Base-by-base conservation (phyloP, 2,113 vertebrate genomes). In the Tragelaphus strepsiceros region DNA sequence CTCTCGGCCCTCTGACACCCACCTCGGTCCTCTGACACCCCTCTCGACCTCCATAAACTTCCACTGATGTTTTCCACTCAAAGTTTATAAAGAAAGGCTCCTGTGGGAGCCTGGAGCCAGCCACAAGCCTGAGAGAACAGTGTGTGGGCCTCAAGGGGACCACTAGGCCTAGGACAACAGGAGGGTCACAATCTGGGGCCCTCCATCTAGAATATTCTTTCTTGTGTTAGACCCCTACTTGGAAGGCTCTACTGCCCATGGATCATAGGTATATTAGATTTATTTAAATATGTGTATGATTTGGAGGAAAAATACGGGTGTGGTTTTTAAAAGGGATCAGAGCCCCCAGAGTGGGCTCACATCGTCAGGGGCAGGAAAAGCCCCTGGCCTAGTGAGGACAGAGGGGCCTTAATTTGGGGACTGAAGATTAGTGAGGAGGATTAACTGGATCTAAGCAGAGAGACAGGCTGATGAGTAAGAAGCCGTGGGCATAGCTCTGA, bases 351-450 rank as follows among this genome's bases (percentile, higher is more conserved):
- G 14, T 2, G 3, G 67, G 67, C 35, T 74, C 35, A 4, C 1
- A 0, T 26, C 3, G 1, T 10, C 7, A 5, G 3, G 19, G 58
- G 84, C 28, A 53, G 39, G 46, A 59, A 39, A 71, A 71, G 14
- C 12, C 24, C 19, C 7, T 2, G 67, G 39, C 39, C 43, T 12
- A 1, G n/a, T 1, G 0, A 39, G 61, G 11, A 8, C n/a, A 10
- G 22, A 19, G 39, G 32, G 7, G 13, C 14, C 49, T 35, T 89
- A 17, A 19, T n/a, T 6, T 88, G 2, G 83, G 74, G 64, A 80
- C 28, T 6, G 3, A 28, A 35, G 39, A 30, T 71, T 12, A 53
- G 5, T 1, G 51, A 94, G 54, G 71, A 86, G 6, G 46, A 82
- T 17, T 54, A 24, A 30, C 53, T 71, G 56, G 49, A 86, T 59